phyloP scores from a whole-genome alignment of 2,113 vertebrate genomes.

The Hippocampus mohnikei region DNA sequence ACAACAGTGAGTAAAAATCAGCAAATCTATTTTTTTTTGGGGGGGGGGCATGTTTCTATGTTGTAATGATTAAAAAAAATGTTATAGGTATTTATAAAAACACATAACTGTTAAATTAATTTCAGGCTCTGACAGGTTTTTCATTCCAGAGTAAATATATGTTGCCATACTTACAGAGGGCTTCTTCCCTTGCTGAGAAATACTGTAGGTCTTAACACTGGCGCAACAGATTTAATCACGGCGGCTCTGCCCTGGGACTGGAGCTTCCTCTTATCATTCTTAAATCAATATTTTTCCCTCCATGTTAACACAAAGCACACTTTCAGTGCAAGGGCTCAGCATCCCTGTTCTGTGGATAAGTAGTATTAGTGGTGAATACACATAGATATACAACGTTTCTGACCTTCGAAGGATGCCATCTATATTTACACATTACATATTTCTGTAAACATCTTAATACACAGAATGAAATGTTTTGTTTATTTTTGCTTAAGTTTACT shows the following conservation, averaged over 20 bases:
- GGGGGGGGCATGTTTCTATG: no score
- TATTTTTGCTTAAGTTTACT: not conserved
- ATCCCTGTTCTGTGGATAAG: constrained; percentile 26
- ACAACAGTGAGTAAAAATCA: no score
- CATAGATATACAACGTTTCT: not conserved
- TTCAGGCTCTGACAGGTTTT: not conserved
- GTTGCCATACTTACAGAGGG: constrained; percentile 34
- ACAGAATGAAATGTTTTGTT: not conserved
- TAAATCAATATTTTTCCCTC: constrained; percentile 72
- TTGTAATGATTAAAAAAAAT: not conserved
- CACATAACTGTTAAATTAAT: not conserved
- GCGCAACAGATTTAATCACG: constrained; percentile 67
- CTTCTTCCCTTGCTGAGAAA: constrained; percentile 38
- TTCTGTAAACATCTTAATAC: constrained; percentile 13
- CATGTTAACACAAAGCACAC: constrained; percentile 69
- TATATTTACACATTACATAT: constrained; percentile 1
- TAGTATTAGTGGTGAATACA: constrained; percentile 3
- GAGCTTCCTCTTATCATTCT: constrained; percentile 73
- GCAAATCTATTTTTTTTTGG: no score
- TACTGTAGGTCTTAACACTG: constrained; percentile 39
- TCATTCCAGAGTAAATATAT: constrained; percentile 17
- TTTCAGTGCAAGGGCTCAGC: constrained; percentile 21
- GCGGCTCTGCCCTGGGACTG: constrained; percentile 61
- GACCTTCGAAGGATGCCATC: constrained; percentile 6
- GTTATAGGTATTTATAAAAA: not conserved